Base-by-base conservation (phyloP, 92 coral and sea anemone species). In the Paragorgia papillata region DNA sequence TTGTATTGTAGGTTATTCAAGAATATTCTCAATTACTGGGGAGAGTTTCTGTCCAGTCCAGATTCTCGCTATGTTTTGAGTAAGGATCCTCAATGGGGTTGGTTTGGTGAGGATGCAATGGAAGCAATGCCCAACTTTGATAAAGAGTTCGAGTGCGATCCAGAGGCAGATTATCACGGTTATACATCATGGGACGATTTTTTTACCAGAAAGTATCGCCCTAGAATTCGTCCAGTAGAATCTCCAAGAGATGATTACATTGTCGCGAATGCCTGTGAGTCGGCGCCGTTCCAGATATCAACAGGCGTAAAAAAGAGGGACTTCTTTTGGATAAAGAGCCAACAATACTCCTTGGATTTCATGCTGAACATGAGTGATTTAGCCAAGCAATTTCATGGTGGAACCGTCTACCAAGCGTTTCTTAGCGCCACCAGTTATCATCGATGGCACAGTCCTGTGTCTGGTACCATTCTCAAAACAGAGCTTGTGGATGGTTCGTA, bases 361-460 rank as follows among this genome's bases (percentile, higher is more conserved):
- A 87, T 87, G 62, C 85, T 74, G 54, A 79, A 83, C 88, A 57
- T 40, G 73, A 37, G 53, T 59, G 65, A 53, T 13, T 8, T 73
- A 20, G 85, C 83, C 76, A 51, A 83, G 78, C 63, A 76, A n/a
- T 86, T 86, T 55, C 31, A 82, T 70, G 86, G 90, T 55, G 89
- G 89, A 13, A 86, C 89, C 27, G 66, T 86, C 35, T 86, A 86
- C 81, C 90, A 82, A 78, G 90, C 87, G 33, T 86, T 76, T 29
- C 79, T 86, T 13, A 86, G 89, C 57, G 83, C 86, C 69, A 53
- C 73, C 54, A 86, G 87, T 49, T 86, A 86, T 82, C 90, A 86
- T 64, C 86, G 90, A 67, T 86, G 90, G 90, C 90, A 86, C 86
- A 86, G 86, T 56, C 90, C 90, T 34, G 90, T 86, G 56, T 68